Evolutionary conservation across 2,888 invertebrate species (phyloP), one percentile per base, ranked within the genome.

Genomic region (Parnassius glacialis): DNA sequence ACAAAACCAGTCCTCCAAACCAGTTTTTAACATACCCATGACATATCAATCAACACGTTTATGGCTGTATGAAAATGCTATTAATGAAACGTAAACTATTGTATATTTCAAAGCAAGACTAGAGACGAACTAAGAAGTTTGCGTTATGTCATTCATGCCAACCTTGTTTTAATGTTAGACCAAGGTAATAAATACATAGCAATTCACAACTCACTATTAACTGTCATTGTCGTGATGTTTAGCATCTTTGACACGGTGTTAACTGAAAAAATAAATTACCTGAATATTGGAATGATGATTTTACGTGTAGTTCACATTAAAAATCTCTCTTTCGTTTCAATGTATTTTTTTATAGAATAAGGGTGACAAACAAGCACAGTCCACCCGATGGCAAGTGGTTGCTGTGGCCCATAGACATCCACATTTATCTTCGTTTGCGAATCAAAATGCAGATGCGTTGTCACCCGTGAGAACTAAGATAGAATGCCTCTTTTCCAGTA

Each of bases 211-310:
- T 55, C 51, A 42, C 61, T 50, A 25, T 53, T 52, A 42, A 45
- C 12, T 56, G 53, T 57, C 68, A 69, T 65, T 71, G 72, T 68
- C 67, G 64, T 20, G 56, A 53, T 42, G 66, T 61, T 74, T 74
- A 74, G 67, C 70, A 65, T 61, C 59, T 45, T 60, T 61, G 61
- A 55, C 62, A 16, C 1, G 3, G 25, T 25, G 25, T 25, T 25
- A 25, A 25, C 3, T 25, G 25, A 25, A 5, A 3, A 25, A 25
- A 25, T 16, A 25, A 25, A 3, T 25, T 25, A 25, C 25, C 25
- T 25, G 25, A 25, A 25, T 25, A 3, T 25, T 25, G 3, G 7
- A 25, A 25, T 25, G 25, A 25, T 5, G 25, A 25, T 3, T 25
- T 25, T 25, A 25, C 25, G 25, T 25, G 7, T 25, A 25, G 25